A percentile compares a stretch with the other conserved stretches of the same genome.
These are phyloP conservation scores for Electrophaes corylata DNA, from an alignment of 2,888 invertebrate genomes.

Conservation along the genomic window DNA sequence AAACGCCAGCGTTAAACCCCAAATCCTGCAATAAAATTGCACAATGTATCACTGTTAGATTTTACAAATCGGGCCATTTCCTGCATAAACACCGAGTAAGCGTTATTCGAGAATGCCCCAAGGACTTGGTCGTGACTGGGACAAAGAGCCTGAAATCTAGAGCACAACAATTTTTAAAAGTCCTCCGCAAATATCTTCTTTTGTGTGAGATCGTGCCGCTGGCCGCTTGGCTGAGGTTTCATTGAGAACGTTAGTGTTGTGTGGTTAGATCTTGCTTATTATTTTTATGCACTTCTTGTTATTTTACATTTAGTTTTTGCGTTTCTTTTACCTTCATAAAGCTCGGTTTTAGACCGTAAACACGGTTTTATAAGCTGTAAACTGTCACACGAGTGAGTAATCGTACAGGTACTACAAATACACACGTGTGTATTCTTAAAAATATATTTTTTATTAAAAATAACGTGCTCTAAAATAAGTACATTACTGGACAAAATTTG, in stretches of 20 bases:
- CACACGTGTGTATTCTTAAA: too few species aligned
- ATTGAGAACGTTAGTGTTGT: constrained; percentile 37
- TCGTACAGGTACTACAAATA: too few species aligned
- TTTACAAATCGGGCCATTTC: constrained; percentile 35
- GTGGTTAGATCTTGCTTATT: constrained; percentile 31
- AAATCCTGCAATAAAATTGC: constrained; percentile 13
- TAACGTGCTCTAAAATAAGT: too few species aligned
- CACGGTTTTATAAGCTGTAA: too few species aligned
- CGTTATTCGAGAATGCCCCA: constrained; percentile 49
- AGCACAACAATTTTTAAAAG: constrained; percentile 62
- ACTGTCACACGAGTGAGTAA: too few species aligned
- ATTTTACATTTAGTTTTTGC: background rate
- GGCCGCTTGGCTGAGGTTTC: constrained; percentile 25
- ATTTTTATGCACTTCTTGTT: constrained; percentile 3
- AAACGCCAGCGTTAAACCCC: constrained; percentile 12
- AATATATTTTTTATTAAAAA: too few species aligned
- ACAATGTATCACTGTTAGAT: constrained; percentile 27
- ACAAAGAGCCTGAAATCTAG: constrained; percentile 65
- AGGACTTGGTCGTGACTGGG: constrained; percentile 64
- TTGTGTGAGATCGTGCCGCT: constrained; percentile 34
- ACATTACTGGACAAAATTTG: too few species aligned
- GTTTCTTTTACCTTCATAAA: too few species aligned
- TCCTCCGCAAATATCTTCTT: constrained; percentile 52
- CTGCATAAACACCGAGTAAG: constrained; percentile 46
- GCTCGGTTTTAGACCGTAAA: too few species aligned